Percentiles rank a stretch among this genome's conserved stretches.
phyloP scores from a whole-genome alignment of 2,888 invertebrate species.

The Fabriciana adippe region DNA sequence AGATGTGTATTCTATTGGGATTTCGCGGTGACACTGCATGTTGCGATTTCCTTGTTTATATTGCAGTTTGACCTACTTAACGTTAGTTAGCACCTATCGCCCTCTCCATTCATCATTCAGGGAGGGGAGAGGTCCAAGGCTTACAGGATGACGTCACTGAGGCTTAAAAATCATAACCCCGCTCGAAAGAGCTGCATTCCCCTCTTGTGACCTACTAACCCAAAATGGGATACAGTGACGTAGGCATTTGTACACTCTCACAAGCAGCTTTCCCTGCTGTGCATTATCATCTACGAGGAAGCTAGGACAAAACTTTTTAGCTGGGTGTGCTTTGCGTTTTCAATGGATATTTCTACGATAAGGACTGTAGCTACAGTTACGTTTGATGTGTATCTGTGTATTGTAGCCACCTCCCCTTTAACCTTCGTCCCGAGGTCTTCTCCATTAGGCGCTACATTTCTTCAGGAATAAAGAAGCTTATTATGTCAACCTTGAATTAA shows the following conservation, averaged over 20 bases:
- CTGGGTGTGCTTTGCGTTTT: slow-evolving; percentile 56
- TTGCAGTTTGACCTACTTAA: slow-evolving; percentile 37
- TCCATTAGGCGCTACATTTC: slow-evolving; percentile 27
- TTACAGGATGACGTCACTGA: slow-evolving; percentile 67
- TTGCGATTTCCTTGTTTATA: slow-evolving; percentile 20
- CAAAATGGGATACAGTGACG: slow-evolving; percentile 74
- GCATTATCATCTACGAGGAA: slow-evolving; percentile 34
- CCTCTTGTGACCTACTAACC: slow-evolving; percentile 77
- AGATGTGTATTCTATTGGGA: neutral
- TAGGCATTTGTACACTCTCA: slow-evolving; percentile 65
- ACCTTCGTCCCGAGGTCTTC: slow-evolving; percentile 46
- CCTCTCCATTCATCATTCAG: slow-evolving; percentile 76
- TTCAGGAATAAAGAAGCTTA: slow-evolving; percentile 20
- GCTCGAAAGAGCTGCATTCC: slow-evolving; percentile 67
- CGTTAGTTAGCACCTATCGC: slow-evolving; percentile 54
- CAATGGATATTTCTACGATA: slow-evolving; percentile 69
- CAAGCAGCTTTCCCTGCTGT: slow-evolving; percentile 47
- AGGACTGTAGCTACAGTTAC: slow-evolving; percentile 47
- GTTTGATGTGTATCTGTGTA: slow-evolving; percentile 46
- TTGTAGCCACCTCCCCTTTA: slow-evolving; percentile 46
- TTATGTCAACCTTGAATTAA: slow-evolving; percentile 29
- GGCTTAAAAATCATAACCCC: slow-evolving; percentile 67
- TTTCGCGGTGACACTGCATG: neutral
- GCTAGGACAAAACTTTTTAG: slow-evolving; percentile 52
- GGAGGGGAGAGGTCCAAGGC: slow-evolving; percentile 53